A percentile compares a stretch with the other conserved stretches of the same genome.
Conservation (phyloP, 2,888 invertebrate species). For the Andrena praecox region DNA sequence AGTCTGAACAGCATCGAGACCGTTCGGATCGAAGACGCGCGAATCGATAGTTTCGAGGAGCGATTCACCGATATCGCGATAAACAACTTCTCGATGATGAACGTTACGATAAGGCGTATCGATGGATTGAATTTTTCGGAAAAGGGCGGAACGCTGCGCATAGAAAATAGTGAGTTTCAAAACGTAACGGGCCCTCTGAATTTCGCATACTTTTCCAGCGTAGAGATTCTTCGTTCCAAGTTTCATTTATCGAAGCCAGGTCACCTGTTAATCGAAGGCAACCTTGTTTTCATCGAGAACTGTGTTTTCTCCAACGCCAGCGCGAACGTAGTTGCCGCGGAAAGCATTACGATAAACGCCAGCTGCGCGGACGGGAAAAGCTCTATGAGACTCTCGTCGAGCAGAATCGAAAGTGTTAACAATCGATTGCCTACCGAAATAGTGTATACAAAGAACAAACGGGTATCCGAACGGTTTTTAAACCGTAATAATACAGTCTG, state of each 20-base stretch:
- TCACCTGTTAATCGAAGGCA: slow-evolving; percentile 70
- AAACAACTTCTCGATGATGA: slow-evolving; percentile 66
- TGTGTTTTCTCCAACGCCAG: slow-evolving; percentile 75
- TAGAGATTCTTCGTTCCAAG: slow-evolving; percentile 71
- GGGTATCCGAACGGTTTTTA: slow-evolving; percentile 37
- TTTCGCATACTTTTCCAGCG: slow-evolving; percentile 70
- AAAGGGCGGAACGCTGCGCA: slow-evolving; percentile 64
- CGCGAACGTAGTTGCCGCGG: slow-evolving; percentile 71
- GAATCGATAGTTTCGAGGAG: slow-evolving; percentile 73
- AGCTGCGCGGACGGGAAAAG: slow-evolving; percentile 79
- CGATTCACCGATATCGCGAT: slow-evolving; percentile 68
- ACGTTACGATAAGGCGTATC: slow-evolving; percentile 73
- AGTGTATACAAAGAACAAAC: slow-evolving; percentile 66
- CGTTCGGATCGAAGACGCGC: slow-evolving; percentile 70
- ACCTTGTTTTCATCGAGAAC: slow-evolving; percentile 61
- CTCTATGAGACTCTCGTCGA: slow-evolving; percentile 73
- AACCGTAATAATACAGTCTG: slow-evolving; percentile 76
- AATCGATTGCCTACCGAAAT: slow-evolving; percentile 78
- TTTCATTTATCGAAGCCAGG: slow-evolving; percentile 73
- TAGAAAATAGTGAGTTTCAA: slow-evolving; percentile 68
- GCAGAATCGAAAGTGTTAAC: slow-evolving; percentile 66
- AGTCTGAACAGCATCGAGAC: slow-evolving; percentile 62
- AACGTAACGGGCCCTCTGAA: slow-evolving; percentile 70
- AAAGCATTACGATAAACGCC: slow-evolving; percentile 62
- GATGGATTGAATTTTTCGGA: slow-evolving; percentile 69